Evolutionary conservation across 2,113 vertebrate genomes (phyloP).

Genomic region (Platanista minor): DNA sequence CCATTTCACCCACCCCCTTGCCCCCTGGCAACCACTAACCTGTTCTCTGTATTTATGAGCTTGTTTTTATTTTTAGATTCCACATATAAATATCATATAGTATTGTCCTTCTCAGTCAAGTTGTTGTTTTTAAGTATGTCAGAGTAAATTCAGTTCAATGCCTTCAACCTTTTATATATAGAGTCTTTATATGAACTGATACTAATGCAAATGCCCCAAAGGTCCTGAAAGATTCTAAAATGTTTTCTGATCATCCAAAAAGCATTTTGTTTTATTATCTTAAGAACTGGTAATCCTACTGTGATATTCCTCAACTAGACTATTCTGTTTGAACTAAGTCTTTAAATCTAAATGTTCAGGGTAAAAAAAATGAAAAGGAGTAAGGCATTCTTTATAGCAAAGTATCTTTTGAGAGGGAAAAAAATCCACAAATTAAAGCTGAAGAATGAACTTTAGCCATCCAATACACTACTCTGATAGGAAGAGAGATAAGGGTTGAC

Average conservation of each 20-base stretch:
- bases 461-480: not conserved
- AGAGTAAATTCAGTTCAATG: not conserved
- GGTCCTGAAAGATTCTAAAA: not conserved
- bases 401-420: not conserved
- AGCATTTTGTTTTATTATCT: not conserved
- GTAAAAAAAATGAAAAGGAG: not conserved
- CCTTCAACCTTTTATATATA: not conserved
- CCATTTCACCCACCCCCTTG: not conserved
- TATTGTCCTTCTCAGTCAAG: not conserved
- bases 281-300: not conserved
- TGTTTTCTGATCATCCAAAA: not conserved
- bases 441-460: constrained; percentile 15
- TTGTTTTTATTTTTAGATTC: not conserved
- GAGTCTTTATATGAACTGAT: not conserved
- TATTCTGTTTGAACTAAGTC: not conserved
- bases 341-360: not conserved
- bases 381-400: not conserved
- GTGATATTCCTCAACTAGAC: not conserved
- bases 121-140: not conserved
- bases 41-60: not conserved
- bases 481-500: not conserved
- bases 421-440: not conserved
- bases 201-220: not conserved
- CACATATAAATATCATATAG: not conserved
- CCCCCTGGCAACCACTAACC: not conserved